Conservation (phyloP, 2,113 vertebrate genomes). For the Regulus satrapa region DNA sequence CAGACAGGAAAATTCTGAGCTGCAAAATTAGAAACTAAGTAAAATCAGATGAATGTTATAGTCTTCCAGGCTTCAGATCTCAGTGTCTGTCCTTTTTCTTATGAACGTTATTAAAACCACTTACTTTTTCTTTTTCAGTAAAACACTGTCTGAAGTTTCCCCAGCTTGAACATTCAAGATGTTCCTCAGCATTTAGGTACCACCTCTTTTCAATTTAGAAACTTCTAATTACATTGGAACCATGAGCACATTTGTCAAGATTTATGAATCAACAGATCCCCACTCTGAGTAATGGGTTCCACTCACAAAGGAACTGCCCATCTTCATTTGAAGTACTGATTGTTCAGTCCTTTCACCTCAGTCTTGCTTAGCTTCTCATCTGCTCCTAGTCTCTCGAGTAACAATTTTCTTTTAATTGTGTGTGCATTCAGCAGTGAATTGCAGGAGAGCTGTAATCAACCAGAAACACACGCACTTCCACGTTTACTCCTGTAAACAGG, state of each 20-base stretch:
- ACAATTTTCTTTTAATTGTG: neutral
- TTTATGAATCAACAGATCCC: constrained; percentile 2
- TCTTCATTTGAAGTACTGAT: neutral
- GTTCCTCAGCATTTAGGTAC: neutral
- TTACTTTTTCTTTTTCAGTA: neutral
- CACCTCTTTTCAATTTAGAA: neutral
- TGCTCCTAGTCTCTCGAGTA: neutral
- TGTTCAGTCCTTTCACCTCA: neutral
- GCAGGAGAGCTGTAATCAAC: neutral
- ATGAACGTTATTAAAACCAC: neutral
- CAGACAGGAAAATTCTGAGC: neutral
- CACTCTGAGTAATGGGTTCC: neutral
- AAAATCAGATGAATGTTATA: neutral
- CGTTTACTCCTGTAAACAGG: neutral
- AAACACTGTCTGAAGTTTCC: neutral
- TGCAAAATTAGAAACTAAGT: constrained; percentile 21
- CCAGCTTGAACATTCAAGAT: neutral
- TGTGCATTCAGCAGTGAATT: neutral
- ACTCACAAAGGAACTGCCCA: neutral
- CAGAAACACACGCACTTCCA: neutral
- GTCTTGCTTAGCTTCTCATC: constrained; percentile 29
- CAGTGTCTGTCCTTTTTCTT: neutral
- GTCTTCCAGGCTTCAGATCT: neutral
- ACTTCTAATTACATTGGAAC: neutral
- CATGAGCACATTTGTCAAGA: neutral